Conservation (phyloP, 1,140 invertebrate species). For the Drosophila melanica region DNA sequence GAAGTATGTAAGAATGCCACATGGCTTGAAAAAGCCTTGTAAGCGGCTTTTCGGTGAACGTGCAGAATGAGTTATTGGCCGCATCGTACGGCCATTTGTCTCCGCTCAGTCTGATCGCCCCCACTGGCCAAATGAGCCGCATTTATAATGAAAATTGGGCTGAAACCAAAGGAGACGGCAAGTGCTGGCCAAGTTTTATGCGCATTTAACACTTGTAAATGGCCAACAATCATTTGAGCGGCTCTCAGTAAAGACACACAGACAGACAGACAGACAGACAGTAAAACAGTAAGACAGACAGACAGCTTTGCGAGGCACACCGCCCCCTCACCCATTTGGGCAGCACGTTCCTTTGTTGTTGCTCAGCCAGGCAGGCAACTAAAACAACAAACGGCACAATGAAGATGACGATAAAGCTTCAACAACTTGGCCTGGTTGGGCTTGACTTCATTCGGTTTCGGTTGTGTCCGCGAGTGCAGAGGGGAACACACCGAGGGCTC, state of each 20-base stretch:
- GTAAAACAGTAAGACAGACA: neutral
- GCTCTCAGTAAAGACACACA: slow-evolving; percentile 6
- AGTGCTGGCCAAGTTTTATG: slow-evolving; percentile 38
- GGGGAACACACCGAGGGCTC: neutral
- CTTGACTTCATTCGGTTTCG: slow-evolving; percentile 15
- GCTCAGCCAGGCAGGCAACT: slow-evolving; percentile 7
- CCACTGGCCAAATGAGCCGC: slow-evolving; percentile 28
- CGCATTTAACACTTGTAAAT: slow-evolving; percentile 61
- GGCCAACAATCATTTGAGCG: slow-evolving; percentile 41
- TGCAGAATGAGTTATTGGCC: slow-evolving; percentile 17
- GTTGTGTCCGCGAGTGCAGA: slow-evolving; percentile 10
- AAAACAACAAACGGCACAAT: slow-evolving; percentile 36
- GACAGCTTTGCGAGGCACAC: neutral
- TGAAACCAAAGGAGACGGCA: neutral
- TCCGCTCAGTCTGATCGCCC: slow-evolving; percentile 18
- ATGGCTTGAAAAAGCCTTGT: neutral
- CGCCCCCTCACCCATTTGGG: slow-evolving; percentile 6
- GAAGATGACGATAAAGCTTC: slow-evolving; percentile 58
- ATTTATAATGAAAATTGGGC: slow-evolving; percentile 19
- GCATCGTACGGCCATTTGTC: slow-evolving; percentile 28
- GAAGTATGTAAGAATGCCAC: neutral
- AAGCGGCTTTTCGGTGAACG: neutral
- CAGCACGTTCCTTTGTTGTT: slow-evolving; percentile 28
- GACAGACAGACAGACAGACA: neutral
- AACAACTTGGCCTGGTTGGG: slow-evolving; percentile 14